Percentiles rank a stretch among this genome's conserved stretches.
These are phyloP conservation scores for Lasaia peninsularis DNA, from an alignment of 1,140 invertebrate species.

Conservation along the genomic window DNA sequence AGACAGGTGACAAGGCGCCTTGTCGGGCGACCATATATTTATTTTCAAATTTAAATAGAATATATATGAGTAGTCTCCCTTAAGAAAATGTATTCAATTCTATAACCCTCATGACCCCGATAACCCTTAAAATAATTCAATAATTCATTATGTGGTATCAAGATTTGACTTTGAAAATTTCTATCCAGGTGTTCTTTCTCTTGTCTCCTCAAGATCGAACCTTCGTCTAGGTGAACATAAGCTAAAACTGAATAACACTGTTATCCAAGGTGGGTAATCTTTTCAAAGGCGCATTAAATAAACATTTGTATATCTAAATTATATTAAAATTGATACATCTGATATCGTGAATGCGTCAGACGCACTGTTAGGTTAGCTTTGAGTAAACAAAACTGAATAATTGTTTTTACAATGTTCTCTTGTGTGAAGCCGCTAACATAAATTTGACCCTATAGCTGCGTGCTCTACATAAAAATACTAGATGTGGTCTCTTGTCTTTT, in stretches of 20 bases:
- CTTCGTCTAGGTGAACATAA: constrained; percentile 14
- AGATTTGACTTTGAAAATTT: constrained; percentile 57
- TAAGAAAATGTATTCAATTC: neutral
- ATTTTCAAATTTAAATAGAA: too few species aligned
- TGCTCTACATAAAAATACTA: too few species aligned
- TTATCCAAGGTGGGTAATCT: constrained; percentile 9
- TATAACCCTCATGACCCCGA: neutral
- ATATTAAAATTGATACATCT: constrained; percentile 45
- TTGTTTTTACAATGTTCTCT: neutral
- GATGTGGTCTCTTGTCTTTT: too few species aligned
- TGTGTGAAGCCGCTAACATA: neutral
- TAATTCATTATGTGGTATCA: constrained; percentile 34
- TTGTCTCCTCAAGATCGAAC: constrained; percentile 8
- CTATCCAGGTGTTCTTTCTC: constrained; percentile 44
- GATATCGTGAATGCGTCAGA: constrained; percentile 42
- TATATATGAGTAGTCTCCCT: neutral
- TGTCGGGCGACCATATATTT: too few species aligned
- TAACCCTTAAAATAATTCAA: constrained; percentile 27
- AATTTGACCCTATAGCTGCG: neutral
- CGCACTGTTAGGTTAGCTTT: neutral
- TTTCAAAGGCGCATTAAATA: constrained; percentile 31
- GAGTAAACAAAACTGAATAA: neutral
- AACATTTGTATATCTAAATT: constrained; percentile 37
- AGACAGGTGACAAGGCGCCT: too few species aligned
- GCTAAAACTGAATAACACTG: constrained; percentile 23